These are phyloP conservation scores for Notocelia uddmanniana DNA, from an alignment of 2,888 invertebrate genomes.

Conservation along the genomic window DNA sequence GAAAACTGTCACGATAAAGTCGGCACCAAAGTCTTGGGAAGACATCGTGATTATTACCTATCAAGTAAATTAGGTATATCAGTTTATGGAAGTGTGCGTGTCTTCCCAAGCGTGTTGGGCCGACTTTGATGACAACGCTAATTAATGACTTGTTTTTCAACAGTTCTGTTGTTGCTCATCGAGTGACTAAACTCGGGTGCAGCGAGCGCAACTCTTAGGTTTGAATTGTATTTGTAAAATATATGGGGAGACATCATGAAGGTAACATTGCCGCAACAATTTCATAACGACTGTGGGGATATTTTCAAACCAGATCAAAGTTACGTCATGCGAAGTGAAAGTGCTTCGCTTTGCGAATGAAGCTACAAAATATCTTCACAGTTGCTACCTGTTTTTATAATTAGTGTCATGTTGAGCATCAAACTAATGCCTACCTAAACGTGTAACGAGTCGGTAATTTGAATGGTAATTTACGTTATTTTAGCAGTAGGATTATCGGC, in stretches of 20 bases:
- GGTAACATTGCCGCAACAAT: constrained; percentile 83
- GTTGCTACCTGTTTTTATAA: constrained; percentile 57
- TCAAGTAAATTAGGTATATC: not conserved
- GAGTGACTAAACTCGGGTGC: constrained; percentile 85
- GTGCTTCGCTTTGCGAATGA: constrained; percentile 15
- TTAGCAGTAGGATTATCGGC: constrained; percentile 46
- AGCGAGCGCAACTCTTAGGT: constrained; percentile 85
- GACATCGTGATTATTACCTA: constrained; percentile 57
- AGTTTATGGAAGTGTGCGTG: constrained; percentile 52
- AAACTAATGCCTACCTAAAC: not conserved
- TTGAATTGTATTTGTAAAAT: constrained; percentile 85
- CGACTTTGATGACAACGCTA: constrained; percentile 84
- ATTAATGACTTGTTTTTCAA: constrained; percentile 86
- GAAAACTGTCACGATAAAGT: constrained; percentile 76
- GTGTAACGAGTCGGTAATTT: not conserved
- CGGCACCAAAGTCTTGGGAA: constrained; percentile 76
- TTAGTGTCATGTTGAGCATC: constrained; percentile 45
- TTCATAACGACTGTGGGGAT: constrained; percentile 73
- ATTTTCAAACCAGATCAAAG: constrained; percentile 50
- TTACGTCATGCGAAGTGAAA: not conserved
- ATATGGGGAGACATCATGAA: constrained; percentile 83
- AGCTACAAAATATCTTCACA: constrained; percentile 66
- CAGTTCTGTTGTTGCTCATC: constrained; percentile 85
- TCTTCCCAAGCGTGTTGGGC: constrained; percentile 75
- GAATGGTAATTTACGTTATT: not conserved